These are phyloP conservation scores for Oncorhynchus kisutch DNA, from an alignment of 2,113 vertebrate genomes.

Conservation along the genomic window DNA sequence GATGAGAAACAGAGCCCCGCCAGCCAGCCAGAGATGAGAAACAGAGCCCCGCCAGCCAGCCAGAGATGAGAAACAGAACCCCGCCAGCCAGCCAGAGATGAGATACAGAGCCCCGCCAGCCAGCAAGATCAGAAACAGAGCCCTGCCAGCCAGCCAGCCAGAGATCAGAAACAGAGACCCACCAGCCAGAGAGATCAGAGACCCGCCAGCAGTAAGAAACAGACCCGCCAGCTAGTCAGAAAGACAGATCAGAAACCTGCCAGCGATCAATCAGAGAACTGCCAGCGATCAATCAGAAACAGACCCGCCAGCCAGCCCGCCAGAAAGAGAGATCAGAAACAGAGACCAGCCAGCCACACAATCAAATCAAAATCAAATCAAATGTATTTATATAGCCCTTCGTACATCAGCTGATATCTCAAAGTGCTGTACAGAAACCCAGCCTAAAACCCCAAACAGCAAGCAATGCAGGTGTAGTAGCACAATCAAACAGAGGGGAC, in stretches of 20 bases:
- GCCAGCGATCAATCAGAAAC: too few relatives aligned
- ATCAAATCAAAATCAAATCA: background rate
- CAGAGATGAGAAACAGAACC: background rate
- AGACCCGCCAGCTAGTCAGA: too few relatives aligned
- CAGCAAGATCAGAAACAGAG: background rate
- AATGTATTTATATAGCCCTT: too few relatives aligned
- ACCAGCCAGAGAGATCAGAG: background rate
- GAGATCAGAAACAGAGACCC: background rate
- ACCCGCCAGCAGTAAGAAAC: too few relatives aligned
- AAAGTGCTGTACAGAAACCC: too few relatives aligned
- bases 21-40: background rate
- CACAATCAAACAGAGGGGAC: background rate
- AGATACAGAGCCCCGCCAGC: background rate
- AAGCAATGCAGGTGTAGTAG: too few relatives aligned
- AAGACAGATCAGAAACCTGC: too few relatives aligned
- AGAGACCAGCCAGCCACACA: background rate
- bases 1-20: background rate
- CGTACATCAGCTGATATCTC: too few relatives aligned
- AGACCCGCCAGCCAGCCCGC: background rate
- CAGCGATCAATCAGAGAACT: too few relatives aligned
- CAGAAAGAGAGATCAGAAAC: background rate
- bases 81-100: background rate
- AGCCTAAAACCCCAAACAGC: too few relatives aligned
- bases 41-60: background rate
- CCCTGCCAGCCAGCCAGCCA: background rate